phyloP scores from a whole-genome alignment of 1,140 invertebrate species.

The Leptinotarsa defecta region DNA sequence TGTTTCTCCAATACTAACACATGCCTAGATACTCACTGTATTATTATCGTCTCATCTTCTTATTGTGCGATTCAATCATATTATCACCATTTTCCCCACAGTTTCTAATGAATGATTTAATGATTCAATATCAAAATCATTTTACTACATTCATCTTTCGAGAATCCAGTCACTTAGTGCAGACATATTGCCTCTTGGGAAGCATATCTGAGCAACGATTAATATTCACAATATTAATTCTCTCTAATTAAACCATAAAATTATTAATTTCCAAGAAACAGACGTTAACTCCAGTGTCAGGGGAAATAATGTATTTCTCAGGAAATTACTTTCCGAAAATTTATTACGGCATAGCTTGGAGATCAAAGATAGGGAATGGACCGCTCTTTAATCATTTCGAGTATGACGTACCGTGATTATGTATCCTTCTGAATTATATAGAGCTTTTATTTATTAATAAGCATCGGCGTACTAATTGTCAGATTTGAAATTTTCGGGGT shows the following conservation, averaged over 20 bases:
- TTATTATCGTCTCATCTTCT: too few species aligned
- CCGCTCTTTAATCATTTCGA: background rate
- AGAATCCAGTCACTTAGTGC: too few species aligned
- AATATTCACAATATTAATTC: background rate
- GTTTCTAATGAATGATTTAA: too few species aligned
- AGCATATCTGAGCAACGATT: background rate
- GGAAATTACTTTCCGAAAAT: background rate
- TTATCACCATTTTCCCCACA: too few species aligned
- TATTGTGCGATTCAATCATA: too few species aligned
- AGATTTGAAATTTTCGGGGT: too few species aligned
- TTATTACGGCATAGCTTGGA: background rate
- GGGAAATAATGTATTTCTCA: background rate
- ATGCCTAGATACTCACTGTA: too few species aligned
- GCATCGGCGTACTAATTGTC: background rate
- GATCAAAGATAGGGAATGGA: slow-evolving; percentile 1
- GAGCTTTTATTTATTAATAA: background rate
- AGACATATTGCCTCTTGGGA: background rate
- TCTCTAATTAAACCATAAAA: background rate
- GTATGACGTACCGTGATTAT: background rate
- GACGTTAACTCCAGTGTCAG: background rate
- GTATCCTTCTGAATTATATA: background rate
- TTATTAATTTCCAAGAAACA: background rate
- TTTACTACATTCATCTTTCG: too few species aligned
- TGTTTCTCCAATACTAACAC: too few species aligned
- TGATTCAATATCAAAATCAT: too few species aligned